Percentiles rank a stretch among this genome's conserved stretches.
These are phyloP conservation scores for Eurois occulta DNA, from an alignment of 2,888 invertebrate species.

Conservation along the genomic window DNA sequence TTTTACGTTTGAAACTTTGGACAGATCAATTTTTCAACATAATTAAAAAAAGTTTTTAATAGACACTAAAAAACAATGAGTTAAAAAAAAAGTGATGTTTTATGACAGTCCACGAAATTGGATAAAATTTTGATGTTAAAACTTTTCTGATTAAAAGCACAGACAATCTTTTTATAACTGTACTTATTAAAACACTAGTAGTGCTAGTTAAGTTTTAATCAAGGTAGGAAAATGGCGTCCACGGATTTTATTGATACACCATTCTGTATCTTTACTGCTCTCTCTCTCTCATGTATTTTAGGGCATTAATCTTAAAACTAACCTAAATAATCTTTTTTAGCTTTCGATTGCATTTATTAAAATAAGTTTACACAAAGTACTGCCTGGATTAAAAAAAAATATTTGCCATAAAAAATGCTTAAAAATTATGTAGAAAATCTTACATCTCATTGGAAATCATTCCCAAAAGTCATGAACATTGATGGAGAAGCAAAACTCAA, in stretches of 20 bases:
- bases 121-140: conserved; percentile 14
- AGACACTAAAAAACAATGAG: not conserved
- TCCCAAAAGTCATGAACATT: not conserved
- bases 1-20: not conserved
- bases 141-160: conserved; percentile 35
- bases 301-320: not conserved
- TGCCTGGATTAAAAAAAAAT: not conserved
- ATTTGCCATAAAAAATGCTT: not conserved
- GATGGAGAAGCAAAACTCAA: not conserved
- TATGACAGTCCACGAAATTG: not conserved
- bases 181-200: not conserved
- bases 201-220: conserved; percentile 26
- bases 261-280: not conserved
- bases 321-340: not conserved
- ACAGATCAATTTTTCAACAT: not conserved
- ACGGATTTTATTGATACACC: not conserved
- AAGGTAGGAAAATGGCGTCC: conserved; percentile 7
- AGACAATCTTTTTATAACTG: conserved; percentile 21
- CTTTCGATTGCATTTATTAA: not conserved
- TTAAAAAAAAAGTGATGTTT: conserved; percentile 14
- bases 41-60: not conserved
- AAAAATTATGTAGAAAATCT: not conserved
- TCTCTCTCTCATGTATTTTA: not conserved
- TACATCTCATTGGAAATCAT: not conserved
- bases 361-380: not conserved